Evolutionary conservation across 2,797 vertebrate genomes (phyloP).

Genomic region (Sebastolobus altivelis): DNA sequence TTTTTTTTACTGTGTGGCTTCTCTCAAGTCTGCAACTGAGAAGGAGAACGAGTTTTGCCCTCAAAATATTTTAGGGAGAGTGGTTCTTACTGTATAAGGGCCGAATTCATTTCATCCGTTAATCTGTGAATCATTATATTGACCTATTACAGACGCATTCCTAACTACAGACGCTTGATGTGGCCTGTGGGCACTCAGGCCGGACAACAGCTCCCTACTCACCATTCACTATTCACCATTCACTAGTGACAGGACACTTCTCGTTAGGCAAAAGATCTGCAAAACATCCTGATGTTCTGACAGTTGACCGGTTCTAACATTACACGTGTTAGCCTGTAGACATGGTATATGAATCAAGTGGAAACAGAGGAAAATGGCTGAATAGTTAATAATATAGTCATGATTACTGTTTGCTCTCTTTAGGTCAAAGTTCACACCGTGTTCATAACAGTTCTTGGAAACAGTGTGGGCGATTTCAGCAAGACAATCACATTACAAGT

Average conservation of each 20-base stretch:
- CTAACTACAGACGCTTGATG: slow-evolving; percentile 51
- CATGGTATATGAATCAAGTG: not conserved
- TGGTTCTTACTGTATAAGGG: slow-evolving; percentile 28
- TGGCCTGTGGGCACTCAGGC: slow-evolving; percentile 48
- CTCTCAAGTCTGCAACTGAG: slow-evolving; percentile 36
- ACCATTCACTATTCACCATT: slow-evolving; percentile 47
- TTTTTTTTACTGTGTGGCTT: slow-evolving; percentile 17
- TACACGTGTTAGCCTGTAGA: not conserved
- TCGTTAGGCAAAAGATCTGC: slow-evolving; percentile 39
- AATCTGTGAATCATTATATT: slow-evolving; percentile 59
- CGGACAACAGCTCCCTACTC: slow-evolving; percentile 46
- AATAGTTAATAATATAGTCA: not conserved
- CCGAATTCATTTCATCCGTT: slow-evolving; percentile 31
- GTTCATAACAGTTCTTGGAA: slow-evolving; percentile 6
- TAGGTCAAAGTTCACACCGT: slow-evolving; percentile 35
- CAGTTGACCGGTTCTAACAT: not conserved
- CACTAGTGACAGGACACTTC: slow-evolving; percentile 27
- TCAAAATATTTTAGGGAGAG: slow-evolving; percentile 39
- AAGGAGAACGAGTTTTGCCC: slow-evolving; percentile 15
- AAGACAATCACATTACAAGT: not conserved
- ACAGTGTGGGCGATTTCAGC: not conserved
- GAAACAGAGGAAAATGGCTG: not conserved
- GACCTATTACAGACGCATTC: slow-evolving; percentile 61
- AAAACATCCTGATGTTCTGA: slow-evolving; percentile 17
- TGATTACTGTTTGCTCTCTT: slow-evolving; percentile 7